Base-by-base conservation (phyloP, 2,113 vertebrate species). In the Arothron firmamentum region DNA sequence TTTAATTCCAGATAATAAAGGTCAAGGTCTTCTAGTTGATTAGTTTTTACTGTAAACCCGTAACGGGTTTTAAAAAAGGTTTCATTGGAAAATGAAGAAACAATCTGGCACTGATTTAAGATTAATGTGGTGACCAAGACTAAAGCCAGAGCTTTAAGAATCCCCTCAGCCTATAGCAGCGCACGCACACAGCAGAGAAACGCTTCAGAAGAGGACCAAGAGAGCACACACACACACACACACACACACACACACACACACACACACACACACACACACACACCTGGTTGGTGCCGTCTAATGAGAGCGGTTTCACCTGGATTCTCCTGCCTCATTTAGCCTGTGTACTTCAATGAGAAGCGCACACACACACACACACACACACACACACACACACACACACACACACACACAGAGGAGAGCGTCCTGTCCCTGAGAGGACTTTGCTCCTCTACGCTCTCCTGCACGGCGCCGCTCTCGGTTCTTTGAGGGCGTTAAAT, bases 261-360 rank as follows among this genome's bases (percentile, higher is more conserved):
- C 38, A 48, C 59, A 61, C 46, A 17, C 34, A 52, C 59, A 59
- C 65, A 67, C 56, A 68, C 57, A 67, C 57, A 58, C 61, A 75
- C 82, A 82, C 77, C 73, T 86, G 81, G 67, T 76, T 63, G 25
- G 65, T 52, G n/a, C 38, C 43, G 47, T 72, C 72, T 76, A 80
- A 85, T 85, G 75, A 86, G 83, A 72, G 50, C 53, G 18, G 60
- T 69, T 67, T 83, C 72, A 85, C 75, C 78, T 73, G 79, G 82
- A 80, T 73, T 78, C 79, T 78, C 56, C 53, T 69, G 67, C 78
- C 67, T 84, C 82, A 83, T 83, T 86, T 82, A 87, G 79, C 77
- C 70, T 82, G 72, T 79, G 72, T 73, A 64, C 71, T 67, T 70
- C 59, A 68, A 56, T 25, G 52, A 65, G 58, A 55, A 42, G 51